Conservation (phyloP, 2,888 invertebrate genomes). For the Stramonita haemastoma region DNA sequence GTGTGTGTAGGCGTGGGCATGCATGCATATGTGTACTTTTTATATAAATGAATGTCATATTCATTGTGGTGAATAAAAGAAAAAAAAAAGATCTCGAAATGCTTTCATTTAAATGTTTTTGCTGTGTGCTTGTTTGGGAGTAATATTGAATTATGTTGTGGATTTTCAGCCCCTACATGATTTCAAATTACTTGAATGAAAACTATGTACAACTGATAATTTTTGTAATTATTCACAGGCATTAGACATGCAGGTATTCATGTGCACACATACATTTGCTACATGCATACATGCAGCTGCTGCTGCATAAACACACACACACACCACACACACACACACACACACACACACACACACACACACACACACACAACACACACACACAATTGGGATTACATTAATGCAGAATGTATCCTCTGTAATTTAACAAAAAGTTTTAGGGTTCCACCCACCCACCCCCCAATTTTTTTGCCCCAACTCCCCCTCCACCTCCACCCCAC, state of each 20-base stretch:
- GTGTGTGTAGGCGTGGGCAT: not conserved
- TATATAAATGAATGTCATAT: not conserved
- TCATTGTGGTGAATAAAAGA: too few species aligned
- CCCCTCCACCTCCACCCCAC: too few species aligned
- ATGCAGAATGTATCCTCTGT: too few species aligned
- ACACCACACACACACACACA: not conserved
- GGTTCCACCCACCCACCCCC: not conserved
- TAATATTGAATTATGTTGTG: not conserved
- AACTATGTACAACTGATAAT: not conserved
- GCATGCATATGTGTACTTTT: not conserved
- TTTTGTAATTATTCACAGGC: not conserved
- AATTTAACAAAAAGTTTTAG: not conserved
- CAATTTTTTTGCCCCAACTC: not conserved
- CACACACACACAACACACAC: not conserved
- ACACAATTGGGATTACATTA: not conserved
- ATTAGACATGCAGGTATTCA: not conserved
- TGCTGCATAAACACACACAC: not conserved
- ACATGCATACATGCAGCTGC: too few species aligned
- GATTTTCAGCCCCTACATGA: not conserved
- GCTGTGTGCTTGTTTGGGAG: constrained; percentile 1
- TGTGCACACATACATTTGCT: too few species aligned
- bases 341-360: not conserved
- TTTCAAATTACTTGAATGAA: not conserved
- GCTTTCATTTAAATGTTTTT: constrained; percentile 8
- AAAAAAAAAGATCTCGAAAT: not conserved